phyloP scores from a whole-genome alignment of 2,797 vertebrate species.

The Cossypha dichroa region DNA sequence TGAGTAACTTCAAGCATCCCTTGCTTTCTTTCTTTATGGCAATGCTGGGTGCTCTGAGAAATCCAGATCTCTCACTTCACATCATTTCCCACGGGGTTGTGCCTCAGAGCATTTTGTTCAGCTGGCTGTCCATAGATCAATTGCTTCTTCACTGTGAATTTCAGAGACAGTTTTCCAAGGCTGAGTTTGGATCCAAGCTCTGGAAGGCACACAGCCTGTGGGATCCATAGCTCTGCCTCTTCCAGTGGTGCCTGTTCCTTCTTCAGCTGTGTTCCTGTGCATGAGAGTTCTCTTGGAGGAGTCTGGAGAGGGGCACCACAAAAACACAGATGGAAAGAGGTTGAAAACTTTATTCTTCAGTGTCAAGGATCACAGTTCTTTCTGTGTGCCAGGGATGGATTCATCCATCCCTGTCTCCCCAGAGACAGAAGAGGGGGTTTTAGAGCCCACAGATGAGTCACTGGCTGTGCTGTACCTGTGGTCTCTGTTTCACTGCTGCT shows the following conservation, averaged over 20 bases:
- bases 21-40: background rate
- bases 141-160: background rate
- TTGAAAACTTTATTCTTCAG: background rate
- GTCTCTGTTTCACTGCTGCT: background rate
- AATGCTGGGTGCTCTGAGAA: background rate
- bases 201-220: background rate
- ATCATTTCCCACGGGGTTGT: accelerated
- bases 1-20: background rate
- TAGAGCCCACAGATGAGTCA: background rate
- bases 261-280: accelerated
- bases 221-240: background rate
- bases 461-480: background rate
- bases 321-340: background rate
- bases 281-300: background rate
- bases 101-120: background rate
- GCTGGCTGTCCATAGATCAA: background rate
- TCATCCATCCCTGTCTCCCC: background rate
- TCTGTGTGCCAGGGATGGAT: background rate
- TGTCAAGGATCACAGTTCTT: background rate
- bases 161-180: background rate
- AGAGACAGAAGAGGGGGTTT: background rate
- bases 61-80: background rate
- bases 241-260: background rate
- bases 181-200: background rate
- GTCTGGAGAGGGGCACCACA: background rate